Base-by-base conservation (phyloP, 2,888 invertebrate species). In the Chrysina gloriosa region DNA sequence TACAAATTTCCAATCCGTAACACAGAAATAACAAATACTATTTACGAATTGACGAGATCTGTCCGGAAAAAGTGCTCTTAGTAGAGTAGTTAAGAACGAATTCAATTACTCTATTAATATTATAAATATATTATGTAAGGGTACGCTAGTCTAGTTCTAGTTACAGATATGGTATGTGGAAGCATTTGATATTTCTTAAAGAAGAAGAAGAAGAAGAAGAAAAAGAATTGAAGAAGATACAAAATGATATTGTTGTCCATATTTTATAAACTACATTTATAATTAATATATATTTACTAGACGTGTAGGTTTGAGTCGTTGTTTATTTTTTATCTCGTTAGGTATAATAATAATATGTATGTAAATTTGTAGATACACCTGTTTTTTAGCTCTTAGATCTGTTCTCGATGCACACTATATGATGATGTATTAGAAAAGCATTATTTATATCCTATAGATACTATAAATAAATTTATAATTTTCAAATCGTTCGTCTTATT, bases 61-160 rank as follows among this genome's bases (percentile, higher is more conserved):
- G 81, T 81, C 81, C 81, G 79, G 76, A 76, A 50, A 77, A 81
- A 82, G 82, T 82, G 82, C 82, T 82, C 82, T 82, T 82, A 81
- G 76, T 80, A 81, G 79, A 80, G 78, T 79, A 79, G 79, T 56
- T 56, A 36, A 36, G 25, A 48, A 52, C n/a, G 50, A 27, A 56
- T 70, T 69, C 72, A 74, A 74, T 74, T 74, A 73, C 72, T 67
- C 72, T 70, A 69, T 71, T 70, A 73, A 75, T 76, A 73, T 19
- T 9, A 31, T 19, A 21, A 34, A 48, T 48, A 23, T 4, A 58
- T 36, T 16, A 50, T 27, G 29, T 39, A 65, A 65, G 65, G 54
- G 65, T 52, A 19, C 65, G 31, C 65, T 65, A 65, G 65, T 65
- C 65, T 54, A 65, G 54, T 16, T 52, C 47, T 31, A 42, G 19